Conservation (phyloP, 2,888 invertebrate species). For the Mythimna ferrago region DNA sequence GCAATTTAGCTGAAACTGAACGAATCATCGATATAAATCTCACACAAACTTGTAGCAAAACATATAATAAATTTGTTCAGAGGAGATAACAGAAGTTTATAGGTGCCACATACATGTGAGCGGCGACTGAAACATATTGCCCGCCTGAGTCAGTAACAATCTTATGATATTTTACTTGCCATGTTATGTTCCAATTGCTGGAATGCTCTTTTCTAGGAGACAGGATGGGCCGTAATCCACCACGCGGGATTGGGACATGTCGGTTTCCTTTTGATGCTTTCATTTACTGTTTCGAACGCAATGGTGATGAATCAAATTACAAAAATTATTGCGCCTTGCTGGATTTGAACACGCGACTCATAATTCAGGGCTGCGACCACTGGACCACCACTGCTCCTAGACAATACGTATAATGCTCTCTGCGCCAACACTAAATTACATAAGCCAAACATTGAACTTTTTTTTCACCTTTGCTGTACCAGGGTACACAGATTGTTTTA, state of each 20-base stretch:
- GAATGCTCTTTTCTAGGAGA: no score
- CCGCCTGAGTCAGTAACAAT: constrained; percentile 8
- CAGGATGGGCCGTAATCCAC: no score
- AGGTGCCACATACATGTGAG: constrained; percentile 21
- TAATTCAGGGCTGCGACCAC: no score
- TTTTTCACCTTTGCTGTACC: neutral
- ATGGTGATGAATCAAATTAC: no score
- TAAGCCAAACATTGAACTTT: constrained; percentile 4
- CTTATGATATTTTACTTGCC: constrained; percentile 20
- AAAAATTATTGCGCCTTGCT: no score
- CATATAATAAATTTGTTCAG: constrained; percentile 55
- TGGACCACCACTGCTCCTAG: no score
- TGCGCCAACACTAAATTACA: neutral
- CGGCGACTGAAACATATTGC: constrained; percentile 20
- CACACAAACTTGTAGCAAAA: constrained; percentile 49
- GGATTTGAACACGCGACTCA: no score
- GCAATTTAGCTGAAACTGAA: constrained; percentile 43
- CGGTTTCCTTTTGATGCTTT: no score
- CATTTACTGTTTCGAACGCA: no score
- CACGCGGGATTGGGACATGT: no score
- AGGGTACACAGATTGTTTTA: constrained; percentile 10
- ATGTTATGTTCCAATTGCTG: no score
- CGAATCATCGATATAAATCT: constrained; percentile 48
- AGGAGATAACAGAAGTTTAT: constrained; percentile 47
- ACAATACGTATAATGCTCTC: no score